Evolutionary conservation across 2,113 vertebrate genomes (phyloP).

Genomic region (Ammospiza nelsoni): DNA sequence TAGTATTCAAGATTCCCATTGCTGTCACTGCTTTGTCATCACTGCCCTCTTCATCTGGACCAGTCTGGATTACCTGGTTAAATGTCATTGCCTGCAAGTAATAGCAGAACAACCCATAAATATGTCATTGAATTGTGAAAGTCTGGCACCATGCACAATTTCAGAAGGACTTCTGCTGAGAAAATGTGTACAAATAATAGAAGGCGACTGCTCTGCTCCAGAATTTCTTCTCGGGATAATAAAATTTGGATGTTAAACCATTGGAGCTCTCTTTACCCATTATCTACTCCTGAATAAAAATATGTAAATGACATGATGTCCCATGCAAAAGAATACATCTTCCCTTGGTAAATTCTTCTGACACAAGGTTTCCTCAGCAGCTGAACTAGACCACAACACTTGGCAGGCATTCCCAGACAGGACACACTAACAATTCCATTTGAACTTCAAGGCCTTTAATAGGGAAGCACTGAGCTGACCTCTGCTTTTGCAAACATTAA

Average conservation of each 20-base stretch:
- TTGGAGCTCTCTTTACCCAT: not conserved
- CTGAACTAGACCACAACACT: not conserved
- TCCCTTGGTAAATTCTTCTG: not conserved
- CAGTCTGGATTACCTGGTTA: constrained; percentile 98
- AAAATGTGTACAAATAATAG: not conserved
- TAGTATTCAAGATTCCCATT: constrained; percentile 99
- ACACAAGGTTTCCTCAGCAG: not conserved
- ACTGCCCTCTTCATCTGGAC: constrained; percentile 96
- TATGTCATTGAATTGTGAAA: not conserved
- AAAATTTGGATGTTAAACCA: not conserved
- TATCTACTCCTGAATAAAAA: not conserved
- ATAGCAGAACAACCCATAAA: not conserved
- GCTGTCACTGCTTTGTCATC: constrained; percentile 99
- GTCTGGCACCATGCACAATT: not conserved
- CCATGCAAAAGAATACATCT: not conserved
- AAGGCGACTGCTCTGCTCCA: not conserved
- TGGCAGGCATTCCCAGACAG: not conserved
- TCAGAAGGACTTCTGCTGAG: not conserved
- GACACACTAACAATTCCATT: not conserved
- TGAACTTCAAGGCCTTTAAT: not conserved
- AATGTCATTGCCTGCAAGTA: constrained; percentile 93
- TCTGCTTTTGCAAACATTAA: not conserved
- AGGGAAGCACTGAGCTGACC: not conserved
- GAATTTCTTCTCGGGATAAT: not conserved
- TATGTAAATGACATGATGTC: not conserved